Base-by-base conservation (phyloP, 1,140 invertebrate genomes). In the Diorhabda sublineata region DNA sequence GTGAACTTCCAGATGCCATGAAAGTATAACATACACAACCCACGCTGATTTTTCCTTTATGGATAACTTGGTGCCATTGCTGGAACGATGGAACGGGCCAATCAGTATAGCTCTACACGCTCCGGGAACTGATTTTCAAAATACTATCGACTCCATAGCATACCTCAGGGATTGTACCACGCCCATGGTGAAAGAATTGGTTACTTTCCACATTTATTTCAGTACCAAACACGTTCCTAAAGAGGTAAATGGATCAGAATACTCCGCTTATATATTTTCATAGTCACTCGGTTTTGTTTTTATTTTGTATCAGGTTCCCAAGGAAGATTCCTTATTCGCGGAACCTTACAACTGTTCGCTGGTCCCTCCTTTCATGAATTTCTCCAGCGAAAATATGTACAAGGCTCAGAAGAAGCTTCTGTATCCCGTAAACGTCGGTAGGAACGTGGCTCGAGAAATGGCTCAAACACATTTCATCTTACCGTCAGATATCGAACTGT, bases 11-110 rank as follows among this genome's bases (percentile, higher is more conserved):
- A 92, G 93, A 81, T 95, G 93, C 79, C 91, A 93, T 81, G 92
- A 95, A 80, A 90, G 88, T 68, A 87, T 97, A 52, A 97, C 95
- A 0, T 95, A 96, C 77, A 96, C 94, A 1, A 97, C 95, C 5
- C 95, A 97, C 79, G 93, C 92, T 2, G 93, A 95, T 76, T 95
- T 90, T 79, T 94, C 94, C 64, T 96, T 95, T 82, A 85, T 97
- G 73, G 92, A 96, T 79, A 96, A 97, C 82, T 83, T 96, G 62
- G 87, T 90, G 77, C 92, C 92, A 47, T 82, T 97, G 73, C 82
- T 95, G 71, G 88, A 94, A 76, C 83, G 87, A 76, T 89, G 88
- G 88, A 84, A 84, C 77, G 86, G 84, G 8, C 91, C 91, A 0
- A 83, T 93, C 6, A 92, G 90, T 76, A 81, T 93, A 56, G 89